Conservation (phyloP, 2,888 invertebrate genomes). For the Cyclophora punctaria region DNA sequence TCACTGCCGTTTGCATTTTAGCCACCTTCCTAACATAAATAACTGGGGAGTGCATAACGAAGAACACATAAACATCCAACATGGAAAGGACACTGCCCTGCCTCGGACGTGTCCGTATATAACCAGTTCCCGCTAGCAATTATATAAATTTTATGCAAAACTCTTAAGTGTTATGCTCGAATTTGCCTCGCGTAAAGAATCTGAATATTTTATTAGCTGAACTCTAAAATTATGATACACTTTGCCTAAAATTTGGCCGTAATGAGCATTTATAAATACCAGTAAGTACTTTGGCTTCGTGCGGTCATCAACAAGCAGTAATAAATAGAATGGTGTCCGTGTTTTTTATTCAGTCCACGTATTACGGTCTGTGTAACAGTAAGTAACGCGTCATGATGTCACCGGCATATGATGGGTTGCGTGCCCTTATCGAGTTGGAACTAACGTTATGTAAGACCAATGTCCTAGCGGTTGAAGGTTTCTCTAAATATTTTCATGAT, state of each 20-base stretch:
- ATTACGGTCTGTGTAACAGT: conserved; percentile 55
- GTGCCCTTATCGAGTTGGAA: conserved; percentile 37
- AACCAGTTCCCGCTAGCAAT: no score
- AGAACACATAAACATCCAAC: no score
- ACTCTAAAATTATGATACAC: no score
- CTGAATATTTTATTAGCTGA: no score
- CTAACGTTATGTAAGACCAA: conserved; percentile 37
- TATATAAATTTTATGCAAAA: no score
- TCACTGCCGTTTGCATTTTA: conserved; percentile 36
- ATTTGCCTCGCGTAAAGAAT: not conserved
- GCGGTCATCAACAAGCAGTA: conserved; percentile 15
- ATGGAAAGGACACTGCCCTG: conserved; percentile 1
- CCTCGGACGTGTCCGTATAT: conserved; percentile 1
- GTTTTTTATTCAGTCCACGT: conserved; percentile 54
- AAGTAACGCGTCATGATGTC: conserved; percentile 62
- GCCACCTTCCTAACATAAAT: conserved; percentile 30
- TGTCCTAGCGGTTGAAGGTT: no score
- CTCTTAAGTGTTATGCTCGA: no score
- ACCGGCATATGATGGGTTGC: conserved; percentile 58
- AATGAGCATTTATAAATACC: no score
- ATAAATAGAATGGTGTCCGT: conserved; percentile 21
- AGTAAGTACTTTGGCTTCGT: conserved; percentile 9
- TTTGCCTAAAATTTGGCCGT: no score
- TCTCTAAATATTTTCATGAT: no score
- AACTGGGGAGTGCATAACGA: conserved; percentile 3